Evolutionary conservation across 2,888 invertebrate species (phyloP), one percentile per base, ranked within the genome.

Genomic region (Melipona beecheii): DNA sequence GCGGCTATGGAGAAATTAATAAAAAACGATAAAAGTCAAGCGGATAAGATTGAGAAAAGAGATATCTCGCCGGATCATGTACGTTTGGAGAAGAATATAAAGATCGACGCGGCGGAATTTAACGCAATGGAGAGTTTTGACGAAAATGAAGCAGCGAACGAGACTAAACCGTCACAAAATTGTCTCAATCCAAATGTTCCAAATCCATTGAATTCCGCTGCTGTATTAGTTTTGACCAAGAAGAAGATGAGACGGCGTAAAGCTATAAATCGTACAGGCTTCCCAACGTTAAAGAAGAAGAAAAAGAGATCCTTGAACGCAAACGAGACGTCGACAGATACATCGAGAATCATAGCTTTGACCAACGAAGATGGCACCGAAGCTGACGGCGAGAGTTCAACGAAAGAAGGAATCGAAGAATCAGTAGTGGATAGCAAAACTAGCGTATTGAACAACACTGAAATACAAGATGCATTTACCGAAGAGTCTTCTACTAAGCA

Each of bases 191-290:
- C 76, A 15, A 88, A 72, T 31, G 74, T 89, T 27, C 80, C 91
- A 52, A 92, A 89, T 79, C 86, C 90, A 0, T 66, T 83, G 11
- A 91, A 86, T 60, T 81, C 90, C 2, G 65, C 84, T 1, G 87
- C 91, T 21, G 89, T 91, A 74, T 77, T 90, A 66, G 89, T 91
- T 6, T 79, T 92, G 4, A 86, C 92, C 2, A 96, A 96, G 90
- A 95, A 95, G 89, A 96, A 95, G 87, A 94, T 95, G 15, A 93
- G 96, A 27, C 96, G 97, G 89, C 96, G 98, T 62, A 97, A 98
- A 93, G 96, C 97, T 31, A 97, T 97, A 64, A 98, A 98, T 92
- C 95, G 98, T 89, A 98, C 98, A 27, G 98, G 98, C 5, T 98
- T 98, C 93, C 98, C 98, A 0, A 97, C 96, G 36, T 95, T 97